Evolutionary conservation across 2,113 vertebrate genomes (phyloP).

Genomic region (Hippocampus barbouri): DNA sequence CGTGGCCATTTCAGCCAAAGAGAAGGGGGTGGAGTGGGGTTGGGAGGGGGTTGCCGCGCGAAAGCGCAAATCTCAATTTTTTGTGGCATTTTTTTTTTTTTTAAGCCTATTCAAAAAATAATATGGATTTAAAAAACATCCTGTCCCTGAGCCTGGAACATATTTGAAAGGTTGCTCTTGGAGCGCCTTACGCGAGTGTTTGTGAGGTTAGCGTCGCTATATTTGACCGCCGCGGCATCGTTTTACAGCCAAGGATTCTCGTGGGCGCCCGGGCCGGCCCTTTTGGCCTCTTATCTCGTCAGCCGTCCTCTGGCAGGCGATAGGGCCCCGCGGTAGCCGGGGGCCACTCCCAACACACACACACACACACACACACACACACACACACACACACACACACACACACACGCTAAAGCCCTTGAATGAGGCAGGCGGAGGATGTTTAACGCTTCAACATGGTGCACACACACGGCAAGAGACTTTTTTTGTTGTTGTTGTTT

Average conservation of each 20-base stretch:
- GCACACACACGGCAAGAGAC: conserved; percentile 12
- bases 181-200: background rate
- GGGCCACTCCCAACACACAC: conserved; percentile 52
- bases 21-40: too few relatives aligned
- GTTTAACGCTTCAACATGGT: conserved; percentile 22
- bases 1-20: too few relatives aligned
- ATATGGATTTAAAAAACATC: too few relatives aligned
- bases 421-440: background rate
- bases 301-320: conserved; percentile 51
- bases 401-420: conserved; percentile 27
- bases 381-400: conserved; percentile 2
- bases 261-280: conserved; percentile 12
- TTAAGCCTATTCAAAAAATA: too few relatives aligned
- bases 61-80: too few relatives aligned
- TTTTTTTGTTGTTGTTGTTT: background rate
- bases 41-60: too few relatives aligned
- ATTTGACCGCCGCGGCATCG: conserved; percentile 59
- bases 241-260: conserved; percentile 54
- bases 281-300: conserved; percentile 52
- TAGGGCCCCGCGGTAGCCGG: conserved; percentile 33
- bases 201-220: conserved; percentile 38
- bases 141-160: background rate
- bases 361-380: conserved; percentile 28
- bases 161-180: conserved; percentile 30
- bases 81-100: too few relatives aligned